A percentile compares a stretch with the other conserved stretches of the same genome.
Evolutionary conservation across 2,797 vertebrate species (phyloP).

Genomic region (Muscicapa striata): DNA sequence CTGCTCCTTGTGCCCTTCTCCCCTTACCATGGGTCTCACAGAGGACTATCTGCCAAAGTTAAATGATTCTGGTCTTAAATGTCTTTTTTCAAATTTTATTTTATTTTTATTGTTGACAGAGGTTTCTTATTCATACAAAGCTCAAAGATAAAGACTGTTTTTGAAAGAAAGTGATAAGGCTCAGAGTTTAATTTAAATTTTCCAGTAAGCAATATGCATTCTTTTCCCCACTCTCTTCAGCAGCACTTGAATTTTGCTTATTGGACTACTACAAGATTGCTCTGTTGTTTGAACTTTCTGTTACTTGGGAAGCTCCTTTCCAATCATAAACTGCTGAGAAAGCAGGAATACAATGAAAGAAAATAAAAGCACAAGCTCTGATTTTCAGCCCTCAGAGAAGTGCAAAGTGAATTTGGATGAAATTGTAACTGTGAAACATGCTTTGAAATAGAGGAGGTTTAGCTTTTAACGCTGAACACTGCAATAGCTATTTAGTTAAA

Average conservation of each 20-base stretch:
- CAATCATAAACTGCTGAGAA: not conserved
- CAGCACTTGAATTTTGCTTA: not conserved
- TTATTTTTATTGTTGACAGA: not conserved
- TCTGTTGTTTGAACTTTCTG: not conserved
- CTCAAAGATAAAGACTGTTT: not conserved
- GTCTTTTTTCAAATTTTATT: not conserved
- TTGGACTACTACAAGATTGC: not conserved
- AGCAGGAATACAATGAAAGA: not conserved
- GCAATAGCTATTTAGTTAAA: not conserved
- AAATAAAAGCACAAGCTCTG: not conserved
- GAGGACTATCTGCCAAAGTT: not conserved
- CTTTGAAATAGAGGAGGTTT: not conserved
- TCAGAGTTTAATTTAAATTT: not conserved
- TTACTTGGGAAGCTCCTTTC: conserved; percentile 4
- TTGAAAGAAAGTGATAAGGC: not conserved
- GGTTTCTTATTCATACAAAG: not conserved
- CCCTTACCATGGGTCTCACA: not conserved
- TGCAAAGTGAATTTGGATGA: not conserved
- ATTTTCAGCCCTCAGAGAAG: not conserved
- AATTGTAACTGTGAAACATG: not conserved
- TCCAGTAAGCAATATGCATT: not conserved
- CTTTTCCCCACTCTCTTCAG: not conserved
- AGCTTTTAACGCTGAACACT: not conserved
- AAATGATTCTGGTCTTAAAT: not conserved
- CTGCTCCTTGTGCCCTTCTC: not conserved